These are phyloP conservation scores for Leucophora obtusa DNA, from an alignment of 2,888 invertebrate species.

Conservation along the genomic window DNA sequence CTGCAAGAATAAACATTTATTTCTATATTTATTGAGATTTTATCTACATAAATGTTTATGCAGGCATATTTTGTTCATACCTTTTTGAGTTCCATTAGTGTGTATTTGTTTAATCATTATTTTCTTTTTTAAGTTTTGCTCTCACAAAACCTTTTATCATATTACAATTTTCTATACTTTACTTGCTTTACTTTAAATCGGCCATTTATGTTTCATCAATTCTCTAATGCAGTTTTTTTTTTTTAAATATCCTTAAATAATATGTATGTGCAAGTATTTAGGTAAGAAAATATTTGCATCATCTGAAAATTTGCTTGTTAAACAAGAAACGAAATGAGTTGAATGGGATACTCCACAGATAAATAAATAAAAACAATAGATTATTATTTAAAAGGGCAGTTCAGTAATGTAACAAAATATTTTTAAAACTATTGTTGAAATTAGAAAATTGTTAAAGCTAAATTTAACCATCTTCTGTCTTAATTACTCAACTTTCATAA, in stretches of 20 bases:
- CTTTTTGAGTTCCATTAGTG: slow-evolving; percentile 28
- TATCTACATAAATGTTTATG: not conserved
- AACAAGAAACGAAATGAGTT: slow-evolving; percentile 1
- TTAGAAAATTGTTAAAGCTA: no score
- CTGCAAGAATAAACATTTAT: no score
- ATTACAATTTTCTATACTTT: slow-evolving; percentile 36
- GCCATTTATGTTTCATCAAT: slow-evolving; percentile 1
- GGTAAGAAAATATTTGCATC: not conserved
- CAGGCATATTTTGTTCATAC: not conserved
- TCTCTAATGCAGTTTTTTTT: slow-evolving; percentile 26
- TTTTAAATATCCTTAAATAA: not conserved
- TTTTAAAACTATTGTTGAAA: no score
- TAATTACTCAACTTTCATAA: no score
- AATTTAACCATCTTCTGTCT: no score
- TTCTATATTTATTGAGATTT: no score
- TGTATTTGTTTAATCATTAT: not conserved
- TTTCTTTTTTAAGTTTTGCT: not conserved
- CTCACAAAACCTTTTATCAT: slow-evolving; percentile 40
- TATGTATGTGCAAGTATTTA: not conserved
- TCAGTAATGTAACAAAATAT: no score
- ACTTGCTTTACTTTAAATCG: slow-evolving; percentile 23
- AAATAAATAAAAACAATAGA: no score
- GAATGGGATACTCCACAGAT: not conserved
- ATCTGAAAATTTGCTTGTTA: slow-evolving; percentile 17
- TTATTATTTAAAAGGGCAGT: no score